Percentiles rank a stretch among this genome's conserved stretches.
These are phyloP conservation scores for Ceratosolen solmsi DNA, from an alignment of 1,140 invertebrate genomes.

Conservation along the genomic window DNA sequence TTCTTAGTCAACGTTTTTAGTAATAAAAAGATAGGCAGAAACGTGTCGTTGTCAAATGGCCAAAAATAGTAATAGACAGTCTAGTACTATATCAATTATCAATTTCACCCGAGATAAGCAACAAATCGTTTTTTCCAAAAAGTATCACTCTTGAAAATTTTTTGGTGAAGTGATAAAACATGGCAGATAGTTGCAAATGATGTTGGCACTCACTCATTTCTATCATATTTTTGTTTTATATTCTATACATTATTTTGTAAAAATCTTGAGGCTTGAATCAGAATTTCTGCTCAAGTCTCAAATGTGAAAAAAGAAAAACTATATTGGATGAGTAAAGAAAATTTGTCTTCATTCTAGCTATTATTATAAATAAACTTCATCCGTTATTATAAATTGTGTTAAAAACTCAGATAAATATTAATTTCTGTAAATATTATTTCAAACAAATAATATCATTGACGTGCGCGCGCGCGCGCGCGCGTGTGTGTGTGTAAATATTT, in stretches of 20 bases:
- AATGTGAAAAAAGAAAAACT: background rate
- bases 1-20: too few species aligned
- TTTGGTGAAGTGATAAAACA: background rate
- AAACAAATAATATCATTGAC: too few species aligned
- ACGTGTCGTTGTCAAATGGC: background rate
- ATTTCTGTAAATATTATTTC: too few species aligned
- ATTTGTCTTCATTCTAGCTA: background rate
- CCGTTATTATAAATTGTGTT: too few species aligned
- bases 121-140: background rate
- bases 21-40: background rate
- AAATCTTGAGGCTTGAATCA: background rate
- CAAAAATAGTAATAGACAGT: background rate
- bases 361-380: background rate
- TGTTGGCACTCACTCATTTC: background rate
- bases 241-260: background rate
- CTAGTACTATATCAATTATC: background rate
- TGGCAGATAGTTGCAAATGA: background rate
- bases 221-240: background rate
- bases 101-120: background rate
- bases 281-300: background rate
- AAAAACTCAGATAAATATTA: too few species aligned
- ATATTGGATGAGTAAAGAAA: background rate
- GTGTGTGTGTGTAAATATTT: too few species aligned
- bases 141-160: background rate
- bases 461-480: too few species aligned